Conservation (phyloP, 2,797 vertebrate genomes). For the Macropus fuliginosus region DNA sequence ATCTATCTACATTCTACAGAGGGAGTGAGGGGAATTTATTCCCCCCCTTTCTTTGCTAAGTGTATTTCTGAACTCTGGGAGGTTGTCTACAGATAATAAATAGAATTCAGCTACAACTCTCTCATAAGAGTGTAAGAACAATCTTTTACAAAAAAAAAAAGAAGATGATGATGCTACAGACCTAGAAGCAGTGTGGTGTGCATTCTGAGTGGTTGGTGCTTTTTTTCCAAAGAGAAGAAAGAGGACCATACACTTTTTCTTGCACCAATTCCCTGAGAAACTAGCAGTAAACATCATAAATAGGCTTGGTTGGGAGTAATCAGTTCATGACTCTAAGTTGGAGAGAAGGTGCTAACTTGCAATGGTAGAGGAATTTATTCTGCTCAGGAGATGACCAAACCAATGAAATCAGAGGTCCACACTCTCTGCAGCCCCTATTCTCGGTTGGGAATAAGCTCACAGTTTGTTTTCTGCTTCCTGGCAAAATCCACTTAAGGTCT, state of each 20-base stretch:
- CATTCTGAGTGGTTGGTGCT: background rate
- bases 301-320: background rate
- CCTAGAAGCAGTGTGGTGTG: conserved; percentile 36
- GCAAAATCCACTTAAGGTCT: background rate
- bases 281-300: background rate
- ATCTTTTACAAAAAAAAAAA: conserved; percentile 50
- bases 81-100: conserved; percentile 62
- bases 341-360: background rate
- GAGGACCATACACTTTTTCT: background rate
- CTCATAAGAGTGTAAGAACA: conserved; percentile 30
- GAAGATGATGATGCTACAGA: conserved; percentile 45
- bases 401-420: background rate
- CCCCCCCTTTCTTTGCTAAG: conserved; percentile 30
- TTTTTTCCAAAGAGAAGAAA: background rate
- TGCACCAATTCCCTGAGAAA: background rate
- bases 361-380: background rate
- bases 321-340: background rate
- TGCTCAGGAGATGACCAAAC: background rate
- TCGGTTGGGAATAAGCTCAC: background rate
- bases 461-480: background rate
- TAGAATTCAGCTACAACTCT: conserved; percentile 45
- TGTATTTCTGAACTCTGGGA: conserved; percentile 50
- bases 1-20: conserved; percentile 45
- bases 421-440: background rate
- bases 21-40: background rate